Conservation (phyloP, 2,797 vertebrate species). For the Tauraco hartlaubi region DNA sequence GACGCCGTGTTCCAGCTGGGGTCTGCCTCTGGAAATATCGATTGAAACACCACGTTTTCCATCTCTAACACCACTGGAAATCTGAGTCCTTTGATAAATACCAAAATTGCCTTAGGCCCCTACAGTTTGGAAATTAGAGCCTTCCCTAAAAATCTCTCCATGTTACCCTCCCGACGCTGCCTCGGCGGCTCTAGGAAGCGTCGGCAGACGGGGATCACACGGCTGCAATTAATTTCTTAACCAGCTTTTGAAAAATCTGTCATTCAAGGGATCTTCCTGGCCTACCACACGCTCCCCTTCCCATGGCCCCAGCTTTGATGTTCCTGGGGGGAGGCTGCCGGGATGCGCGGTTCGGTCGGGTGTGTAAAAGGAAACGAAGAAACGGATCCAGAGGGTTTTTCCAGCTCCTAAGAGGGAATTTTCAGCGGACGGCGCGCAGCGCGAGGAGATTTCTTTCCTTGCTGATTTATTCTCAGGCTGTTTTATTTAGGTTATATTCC, state of each 20-base stretch:
- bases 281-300: not conserved
- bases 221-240: not conserved
- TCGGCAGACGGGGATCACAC: fast-evolving
- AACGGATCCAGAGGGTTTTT: not conserved
- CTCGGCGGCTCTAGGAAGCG: not conserved
- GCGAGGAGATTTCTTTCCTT: not conserved
- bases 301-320: not conserved
- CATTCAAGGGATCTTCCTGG: not conserved
- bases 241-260: not conserved
- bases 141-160: not conserved
- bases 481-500: not conserved
- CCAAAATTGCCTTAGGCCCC: not conserved
- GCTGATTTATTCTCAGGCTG: not conserved
- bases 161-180: not conserved
- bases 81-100: not conserved
- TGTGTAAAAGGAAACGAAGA: not conserved
- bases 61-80: not conserved
- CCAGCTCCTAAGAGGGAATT: not conserved
- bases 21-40: not conserved
- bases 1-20: not conserved
- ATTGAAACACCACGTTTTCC: not conserved
- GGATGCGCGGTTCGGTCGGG: fast-evolving
- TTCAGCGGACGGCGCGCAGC: not conserved
- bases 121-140: not conserved
- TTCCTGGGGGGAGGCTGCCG: not conserved